These are phyloP conservation scores for Tetropium fuscum DNA, from an alignment of 2,888 invertebrate genomes.

Conservation along the genomic window DNA sequence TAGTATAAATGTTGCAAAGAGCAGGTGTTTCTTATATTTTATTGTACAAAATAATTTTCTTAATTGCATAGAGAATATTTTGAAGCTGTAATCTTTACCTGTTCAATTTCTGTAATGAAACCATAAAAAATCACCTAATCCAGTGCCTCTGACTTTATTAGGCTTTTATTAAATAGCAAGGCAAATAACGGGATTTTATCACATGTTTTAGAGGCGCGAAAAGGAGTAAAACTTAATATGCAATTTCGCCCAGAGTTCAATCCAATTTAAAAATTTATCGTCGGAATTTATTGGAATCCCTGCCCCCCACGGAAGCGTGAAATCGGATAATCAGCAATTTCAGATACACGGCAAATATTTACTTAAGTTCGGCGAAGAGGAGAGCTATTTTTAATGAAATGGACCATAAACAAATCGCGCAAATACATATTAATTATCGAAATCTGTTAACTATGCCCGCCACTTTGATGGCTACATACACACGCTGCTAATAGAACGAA, in stretches of 20 bases:
- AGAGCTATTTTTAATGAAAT: constrained; percentile 1
- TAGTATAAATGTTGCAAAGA: no score
- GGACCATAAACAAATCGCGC: neutral
- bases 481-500: neutral
- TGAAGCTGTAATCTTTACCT: no score
- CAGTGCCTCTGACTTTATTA: no score
- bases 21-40: no score
- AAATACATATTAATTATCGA: neutral
- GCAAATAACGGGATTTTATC: neutral
- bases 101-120: no score
- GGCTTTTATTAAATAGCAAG: neutral
- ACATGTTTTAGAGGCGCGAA: neutral
- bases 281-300: constrained; percentile 13
- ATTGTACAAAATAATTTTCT: no score
- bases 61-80: no score
- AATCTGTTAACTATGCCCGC: neutral
- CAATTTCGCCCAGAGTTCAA: constrained; percentile 15
- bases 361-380: neutral
- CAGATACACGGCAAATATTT: constrained; percentile 8
- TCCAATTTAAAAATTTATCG: constrained; percentile 26
- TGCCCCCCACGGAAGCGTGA: constrained; percentile 2
- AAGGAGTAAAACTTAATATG: constrained; percentile 12
- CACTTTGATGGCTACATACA: neutral
- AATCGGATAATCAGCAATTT: constrained; percentile 18
- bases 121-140: no score